A percentile compares a stretch with the other conserved stretches of the same genome.
Evolutionary conservation across 2,888 invertebrate species (phyloP).

Genomic region (Pyrocoelia pectoralis): DNA sequence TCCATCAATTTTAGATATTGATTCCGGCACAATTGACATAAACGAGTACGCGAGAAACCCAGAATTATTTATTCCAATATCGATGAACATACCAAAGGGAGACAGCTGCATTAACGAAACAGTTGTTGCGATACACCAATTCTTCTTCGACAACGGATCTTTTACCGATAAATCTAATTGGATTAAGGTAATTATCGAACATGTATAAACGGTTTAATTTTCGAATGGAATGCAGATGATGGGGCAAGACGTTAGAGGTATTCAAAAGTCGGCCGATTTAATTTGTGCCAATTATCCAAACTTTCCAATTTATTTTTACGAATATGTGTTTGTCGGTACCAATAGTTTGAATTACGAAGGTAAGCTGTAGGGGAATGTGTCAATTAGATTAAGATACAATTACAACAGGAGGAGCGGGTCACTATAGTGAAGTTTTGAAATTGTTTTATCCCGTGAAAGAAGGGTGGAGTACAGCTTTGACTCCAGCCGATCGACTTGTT

Average conservation of each 20-base stretch:
- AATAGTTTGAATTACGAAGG: constrained; percentile 4
- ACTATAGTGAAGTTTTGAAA: constrained; percentile 18
- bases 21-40: not conserved
- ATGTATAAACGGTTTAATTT: no score
- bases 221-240: constrained; percentile 25
- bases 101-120: not conserved
- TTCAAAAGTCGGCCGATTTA: constrained; percentile 12
- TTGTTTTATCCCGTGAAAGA: constrained; percentile 3
- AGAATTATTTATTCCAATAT: constrained; percentile 9
- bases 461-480: constrained; percentile 3
- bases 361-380: no score
- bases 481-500: constrained; percentile 9
- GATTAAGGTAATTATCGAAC: constrained; percentile 13
- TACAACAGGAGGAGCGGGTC: constrained; percentile 20
- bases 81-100: constrained; percentile 15
- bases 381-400: not conserved
- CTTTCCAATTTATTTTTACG: constrained; percentile 18
- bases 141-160: constrained; percentile 9
- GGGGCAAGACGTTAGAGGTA: constrained; percentile 23
- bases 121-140: not conserved
- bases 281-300: not conserved
- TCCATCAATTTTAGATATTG: not conserved
- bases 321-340: constrained; percentile 14
- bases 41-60: constrained; percentile 6
- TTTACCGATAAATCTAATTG: constrained; percentile 19